Evolutionary conservation across 2,113 vertebrate genomes (phyloP), one percentile per base, ranked within the genome.

Genomic region (Tricholaema leucomelas): DNA sequence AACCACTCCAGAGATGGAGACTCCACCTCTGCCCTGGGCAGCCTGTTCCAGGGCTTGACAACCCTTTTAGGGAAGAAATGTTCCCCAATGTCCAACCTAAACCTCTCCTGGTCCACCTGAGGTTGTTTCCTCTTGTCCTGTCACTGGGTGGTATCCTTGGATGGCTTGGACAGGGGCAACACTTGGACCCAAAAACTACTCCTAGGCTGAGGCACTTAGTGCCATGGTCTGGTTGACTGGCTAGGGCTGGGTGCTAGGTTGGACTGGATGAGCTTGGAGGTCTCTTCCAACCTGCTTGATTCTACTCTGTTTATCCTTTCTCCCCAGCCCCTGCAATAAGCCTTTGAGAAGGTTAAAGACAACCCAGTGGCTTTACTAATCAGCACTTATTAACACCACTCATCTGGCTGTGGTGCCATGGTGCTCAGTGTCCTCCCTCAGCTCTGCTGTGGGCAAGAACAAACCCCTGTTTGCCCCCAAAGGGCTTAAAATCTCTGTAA

Each of bases 351-450:
- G 63, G 54, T 28, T 54, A 28, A 54, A 54, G 52, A 54, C 24
- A 27, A 27, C 52, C 27, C 52, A 54, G 52, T 54, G 71, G 44
- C 48, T 91, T 88, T 70, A 25, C 50, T 93, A 85, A 92, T 82
- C 72, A 92, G 52, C 55, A 11, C 74, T 86, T 42, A 67, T 54
- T 93, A 93, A 64, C 31, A 6, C 3, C 30, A 5, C 33, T 65
- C 42, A 24, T n/a, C 54, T n/a, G 66, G 28, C 48, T 18, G 69
- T 3, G 35, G 46, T 28, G 76, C 18, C 1, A 10, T 5, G 8
- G 15, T 16, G 87, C 23, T n/a, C 5, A 3, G 52, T 5, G 3
- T 10, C n/a, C 42, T 36, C 59, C 61, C 40, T 54, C 59, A 12
- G 74, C 38, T n/a, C 28, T 20, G 17, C 28, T 9, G 8, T 0